Evolutionary conservation across 1,140 invertebrate genomes (phyloP).

Genomic region (Drosophila albomicans): DNA sequence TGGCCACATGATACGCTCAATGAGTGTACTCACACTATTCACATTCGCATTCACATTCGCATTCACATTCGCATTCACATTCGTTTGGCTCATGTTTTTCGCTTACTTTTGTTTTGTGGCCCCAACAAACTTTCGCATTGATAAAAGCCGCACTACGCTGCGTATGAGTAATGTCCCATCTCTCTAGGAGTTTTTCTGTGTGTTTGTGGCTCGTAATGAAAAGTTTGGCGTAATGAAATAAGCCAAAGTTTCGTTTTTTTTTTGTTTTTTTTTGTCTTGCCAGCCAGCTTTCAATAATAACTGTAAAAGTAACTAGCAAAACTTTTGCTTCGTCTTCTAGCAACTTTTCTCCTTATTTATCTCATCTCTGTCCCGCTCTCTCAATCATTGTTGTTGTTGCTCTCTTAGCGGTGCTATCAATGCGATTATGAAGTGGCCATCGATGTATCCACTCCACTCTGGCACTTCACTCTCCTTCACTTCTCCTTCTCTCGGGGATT

Average conservation of each 20-base stretch:
- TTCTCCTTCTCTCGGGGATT: not conserved
- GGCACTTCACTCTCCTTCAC: not conserved
- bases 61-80: slow-evolving; percentile 12
- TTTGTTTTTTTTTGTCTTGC: too few species aligned
- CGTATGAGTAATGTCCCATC: slow-evolving; percentile 53
- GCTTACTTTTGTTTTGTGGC: slow-evolving; percentile 49
- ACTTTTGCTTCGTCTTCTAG: slow-evolving; percentile 49
- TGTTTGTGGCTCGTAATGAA: slow-evolving; percentile 60
- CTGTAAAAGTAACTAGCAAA: slow-evolving; percentile 80
- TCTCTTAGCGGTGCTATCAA: slow-evolving; percentile 43
- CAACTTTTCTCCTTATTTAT: slow-evolving; percentile 18
- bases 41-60: slow-evolving; percentile 20
- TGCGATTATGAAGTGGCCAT: slow-evolving; percentile 71
- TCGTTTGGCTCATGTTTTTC: slow-evolving; percentile 39
- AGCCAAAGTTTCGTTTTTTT: slow-evolving; percentile 68
- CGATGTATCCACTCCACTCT: slow-evolving; percentile 49
- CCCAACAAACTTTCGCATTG: slow-evolving; percentile 45
- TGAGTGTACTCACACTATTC: slow-evolving; percentile 23
- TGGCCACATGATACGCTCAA: slow-evolving; percentile 38
- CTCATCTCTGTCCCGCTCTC: not conserved
- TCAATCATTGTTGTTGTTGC: too few species aligned
- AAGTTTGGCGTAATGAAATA: slow-evolving; percentile 82
- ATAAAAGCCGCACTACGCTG: slow-evolving; percentile 45
- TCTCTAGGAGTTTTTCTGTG: slow-evolving; percentile 3
- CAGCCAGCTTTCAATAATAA: slow-evolving; percentile 78